Evolutionary conservation across 1,140 invertebrate species (phyloP), one percentile per base, ranked within the genome.

Genomic region (Drosophila sproati): DNA sequence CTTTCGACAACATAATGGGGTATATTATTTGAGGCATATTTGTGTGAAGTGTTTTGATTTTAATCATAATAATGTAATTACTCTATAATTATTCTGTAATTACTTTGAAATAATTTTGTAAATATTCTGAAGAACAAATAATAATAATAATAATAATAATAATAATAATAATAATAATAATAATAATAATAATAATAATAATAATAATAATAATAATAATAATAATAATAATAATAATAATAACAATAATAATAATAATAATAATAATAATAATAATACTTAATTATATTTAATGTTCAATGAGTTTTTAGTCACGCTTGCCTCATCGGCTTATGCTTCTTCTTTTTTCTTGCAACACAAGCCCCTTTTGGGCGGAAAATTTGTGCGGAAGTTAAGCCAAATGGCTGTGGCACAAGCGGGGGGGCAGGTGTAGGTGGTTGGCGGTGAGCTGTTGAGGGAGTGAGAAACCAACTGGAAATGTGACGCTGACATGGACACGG

Each of bases 301-400:
- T 4, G 4, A 43, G 45, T 48, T 10, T 4, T 43, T 43, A 41
- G 7, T 3, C 7, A 20, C 2, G 5, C 10, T 8, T 32, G 28
- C 0, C 12, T 2, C 8, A 35, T 48, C 10, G 2, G 32, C 3
- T 1, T 20, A 20, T 20, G 20, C 34, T 28, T 29, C 12, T 6
- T 37, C 35, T 6, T 43, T 45, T 59, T 31, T 37, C 28, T 0
- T 48, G 5, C 31, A 37, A 45, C 48, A 56, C 29, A 62, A 55
- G 34, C 39, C 31, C 8, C 7, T 66, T 52, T 73, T 67, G 29
- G 62, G 54, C 48, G 55, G 39, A 61, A 61, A 55, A 55, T 68
- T n/a, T 39, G 60, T 56, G 69, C 52, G 34, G 35, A 41, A 45
- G 28, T 39, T 10, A 6, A 37, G 6, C 3, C 1, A 10, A 63